Evolutionary conservation across 1,140 invertebrate species (phyloP).

Genomic region (Pteromalus puparum): DNA sequence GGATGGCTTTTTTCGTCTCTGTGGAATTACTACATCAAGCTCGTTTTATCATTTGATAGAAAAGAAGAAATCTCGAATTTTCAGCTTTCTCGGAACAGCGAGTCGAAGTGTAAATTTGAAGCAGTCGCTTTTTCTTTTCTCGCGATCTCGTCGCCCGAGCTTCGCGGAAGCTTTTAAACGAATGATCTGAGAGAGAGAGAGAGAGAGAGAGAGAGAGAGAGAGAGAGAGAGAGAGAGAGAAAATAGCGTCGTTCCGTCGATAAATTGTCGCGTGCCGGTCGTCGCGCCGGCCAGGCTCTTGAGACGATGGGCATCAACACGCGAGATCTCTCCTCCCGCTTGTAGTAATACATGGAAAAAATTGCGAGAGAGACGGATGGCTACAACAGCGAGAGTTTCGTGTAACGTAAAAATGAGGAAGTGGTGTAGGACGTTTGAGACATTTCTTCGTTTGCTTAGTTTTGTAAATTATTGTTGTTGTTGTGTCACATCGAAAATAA

Average conservation of each 20-base stretch:
- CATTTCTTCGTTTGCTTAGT: too few relatives aligned
- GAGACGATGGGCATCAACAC: neutral
- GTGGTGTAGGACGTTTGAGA: too few relatives aligned
- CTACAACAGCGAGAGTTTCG: neutral
- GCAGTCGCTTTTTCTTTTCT: neutral
- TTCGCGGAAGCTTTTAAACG: slow-evolving; percentile 42
- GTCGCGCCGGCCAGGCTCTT: too few relatives aligned
- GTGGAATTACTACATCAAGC: too few relatives aligned
- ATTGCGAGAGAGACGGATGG: neutral
- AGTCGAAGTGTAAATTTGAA: neutral
- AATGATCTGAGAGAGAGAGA: slow-evolving; percentile 6
- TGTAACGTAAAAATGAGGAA: neutral
- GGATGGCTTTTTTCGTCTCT: neutral
- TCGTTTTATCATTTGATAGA: neutral
- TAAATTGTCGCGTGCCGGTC: slow-evolving; percentile 19
- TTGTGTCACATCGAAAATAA: neutral
- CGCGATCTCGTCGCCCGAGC: neutral
- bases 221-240: slow-evolving; percentile 1
- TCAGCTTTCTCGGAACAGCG: neutral
- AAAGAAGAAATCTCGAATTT: neutral
- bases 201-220: slow-evolving; percentile 14
- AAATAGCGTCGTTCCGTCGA: neutral
- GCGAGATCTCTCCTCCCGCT: neutral
- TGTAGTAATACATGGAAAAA: neutral
- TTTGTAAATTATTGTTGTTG: too few relatives aligned